Evolutionary conservation across 2,888 invertebrate species (phyloP).

Genomic region (Arrhopalites spinosus): DNA sequence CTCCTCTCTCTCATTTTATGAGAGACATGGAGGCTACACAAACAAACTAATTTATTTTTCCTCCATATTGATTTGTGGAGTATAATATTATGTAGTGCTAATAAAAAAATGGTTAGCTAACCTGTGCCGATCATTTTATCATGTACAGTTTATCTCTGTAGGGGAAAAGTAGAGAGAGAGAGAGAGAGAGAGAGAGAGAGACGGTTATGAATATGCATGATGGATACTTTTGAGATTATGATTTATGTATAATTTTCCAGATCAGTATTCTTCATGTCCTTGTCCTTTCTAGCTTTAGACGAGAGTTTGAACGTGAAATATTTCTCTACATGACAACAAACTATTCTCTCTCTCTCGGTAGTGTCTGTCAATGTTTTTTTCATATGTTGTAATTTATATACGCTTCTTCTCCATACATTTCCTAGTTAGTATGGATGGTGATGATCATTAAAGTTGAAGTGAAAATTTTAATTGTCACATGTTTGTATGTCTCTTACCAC

Average conservation of each 20-base stretch:
- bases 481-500: not conserved
- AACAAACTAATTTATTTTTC: too few relatives aligned
- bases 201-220: slow-evolving; percentile 20
- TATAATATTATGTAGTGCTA: too few relatives aligned
- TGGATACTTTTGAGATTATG: not conserved
- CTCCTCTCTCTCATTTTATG: too few relatives aligned
- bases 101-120: too few relatives aligned
- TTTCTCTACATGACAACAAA: not conserved
- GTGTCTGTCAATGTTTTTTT: too few relatives aligned
- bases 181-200: not conserved
- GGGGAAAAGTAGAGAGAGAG: not conserved
- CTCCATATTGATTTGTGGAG: too few relatives aligned
- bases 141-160: too few relatives aligned
- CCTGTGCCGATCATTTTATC: too few relatives aligned
- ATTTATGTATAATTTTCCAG: slow-evolving; percentile 8
- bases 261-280: not conserved
- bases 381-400: too few relatives aligned
- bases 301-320: not conserved
- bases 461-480: not conserved
- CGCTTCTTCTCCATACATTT: not conserved
- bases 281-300: not conserved
- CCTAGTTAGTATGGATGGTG: not conserved
- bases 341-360: not conserved
- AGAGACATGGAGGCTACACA: too few relatives aligned
- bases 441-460: not conserved